These are phyloP conservation scores for Candoia aspera DNA, from an alignment of 2,113 vertebrate species.

Conservation along the genomic window DNA sequence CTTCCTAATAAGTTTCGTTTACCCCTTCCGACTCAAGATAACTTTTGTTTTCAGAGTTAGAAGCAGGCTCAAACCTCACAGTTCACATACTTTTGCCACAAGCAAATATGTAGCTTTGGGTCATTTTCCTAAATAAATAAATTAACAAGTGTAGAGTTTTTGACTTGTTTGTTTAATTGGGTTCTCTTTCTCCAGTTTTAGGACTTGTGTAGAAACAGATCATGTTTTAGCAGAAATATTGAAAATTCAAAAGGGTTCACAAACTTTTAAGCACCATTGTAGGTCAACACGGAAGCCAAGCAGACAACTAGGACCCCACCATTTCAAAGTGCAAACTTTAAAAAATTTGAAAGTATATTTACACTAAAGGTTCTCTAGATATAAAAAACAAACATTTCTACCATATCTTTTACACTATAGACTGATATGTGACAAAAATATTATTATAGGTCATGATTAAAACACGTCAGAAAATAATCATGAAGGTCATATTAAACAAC, in stretches of 20 bases:
- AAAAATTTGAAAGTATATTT: not conserved
- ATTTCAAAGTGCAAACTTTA: not conserved
- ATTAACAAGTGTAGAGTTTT: too few relatives aligned
- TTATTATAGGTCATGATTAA: not conserved
- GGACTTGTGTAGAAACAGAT: too few relatives aligned
- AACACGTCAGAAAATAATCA: not conserved
- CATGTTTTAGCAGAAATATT: not conserved
- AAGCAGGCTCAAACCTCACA: too few relatives aligned
- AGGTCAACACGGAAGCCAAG: not conserved
- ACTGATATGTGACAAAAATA: not conserved
- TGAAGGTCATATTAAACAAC: not conserved
- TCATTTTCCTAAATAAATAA: too few relatives aligned
- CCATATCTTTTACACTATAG: too few relatives aligned
- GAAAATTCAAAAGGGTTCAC: not conserved
- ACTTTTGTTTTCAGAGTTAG: too few relatives aligned
- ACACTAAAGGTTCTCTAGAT: not conserved
- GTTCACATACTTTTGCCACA: too few relatives aligned
- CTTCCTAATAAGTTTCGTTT: too few relatives aligned
- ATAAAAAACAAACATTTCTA: not conserved
- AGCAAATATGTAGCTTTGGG: too few relatives aligned
- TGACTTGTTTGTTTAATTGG: too few relatives aligned
- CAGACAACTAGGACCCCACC: not conserved
- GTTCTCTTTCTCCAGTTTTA: too few relatives aligned
- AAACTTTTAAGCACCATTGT: not conserved
- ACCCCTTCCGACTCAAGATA: too few relatives aligned